Base-by-base conservation (phyloP, 2,113 vertebrate species). In the Excalfactoria chinensis region DNA sequence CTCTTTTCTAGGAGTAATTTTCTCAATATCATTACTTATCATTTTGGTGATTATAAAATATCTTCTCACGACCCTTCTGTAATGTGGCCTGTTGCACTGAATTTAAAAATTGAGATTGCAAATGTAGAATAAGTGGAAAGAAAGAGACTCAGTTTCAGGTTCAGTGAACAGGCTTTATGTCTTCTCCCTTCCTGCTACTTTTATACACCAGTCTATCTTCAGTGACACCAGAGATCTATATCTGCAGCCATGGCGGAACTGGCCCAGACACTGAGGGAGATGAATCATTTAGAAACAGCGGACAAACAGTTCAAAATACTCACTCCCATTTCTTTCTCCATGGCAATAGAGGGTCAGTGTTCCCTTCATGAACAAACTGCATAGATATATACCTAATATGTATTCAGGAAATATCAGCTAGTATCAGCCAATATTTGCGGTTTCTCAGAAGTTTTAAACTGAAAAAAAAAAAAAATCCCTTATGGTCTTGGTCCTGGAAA, bases 31-130 rank as follows among this genome's bases (percentile, higher is more conserved):
- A 82, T 95, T 93, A 82, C 64, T 92, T 89, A 70, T 55, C 44
- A 86, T 90, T 89, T 89, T 44, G 0, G 95, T 92, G 82, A 93
- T 67, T 58, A 75, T 86, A 90, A 94, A 95, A 84, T 79, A 84
- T 32, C 83, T 90, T 91, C 94, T 93, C 69, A 55, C 92, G 76
- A 68, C 63, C 58, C n/a, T 89, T 55, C 51, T 88, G 22, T 83
- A 93, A 87, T 84, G 53, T 90, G 40, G 21, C 91, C 76, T 68
- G 49, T 72, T 90, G 82, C 69, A 73, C 32, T 35, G 86, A 95
- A 73, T 95, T 97, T 96, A 82, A 96, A 91, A 90, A 85, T 4
- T 84, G 72, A 64, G 59, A 92, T 93, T 84, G 86, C 55, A 83
- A 76, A 94, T 91, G 82, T 17, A 32, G 9, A 74, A 84, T 81